Conservation (phyloP, 2,113 vertebrate species). For the Maccullochella peelii region DNA sequence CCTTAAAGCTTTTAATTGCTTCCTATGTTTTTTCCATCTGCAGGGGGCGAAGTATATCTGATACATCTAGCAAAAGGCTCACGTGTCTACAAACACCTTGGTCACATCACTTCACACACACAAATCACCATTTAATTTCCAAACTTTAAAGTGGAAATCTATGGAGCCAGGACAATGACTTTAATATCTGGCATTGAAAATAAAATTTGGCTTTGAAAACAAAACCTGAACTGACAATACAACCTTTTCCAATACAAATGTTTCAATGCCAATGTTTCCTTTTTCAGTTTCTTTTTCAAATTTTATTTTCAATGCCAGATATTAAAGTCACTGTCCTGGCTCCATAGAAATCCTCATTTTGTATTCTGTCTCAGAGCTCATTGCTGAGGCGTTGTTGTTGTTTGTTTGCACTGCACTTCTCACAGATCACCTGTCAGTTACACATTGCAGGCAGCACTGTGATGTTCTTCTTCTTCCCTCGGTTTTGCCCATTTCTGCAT, state of each 20-base stretch:
- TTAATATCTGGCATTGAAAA: too few species aligned
- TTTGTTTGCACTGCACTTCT: background rate
- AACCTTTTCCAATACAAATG: too few species aligned
- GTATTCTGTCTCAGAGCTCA: background rate
- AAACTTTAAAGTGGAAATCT: background rate
- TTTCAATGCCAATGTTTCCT: too few species aligned
- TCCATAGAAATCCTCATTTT: background rate
- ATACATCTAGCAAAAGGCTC: conserved; percentile 1
- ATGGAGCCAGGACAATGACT: too few species aligned
- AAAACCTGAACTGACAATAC: too few species aligned
- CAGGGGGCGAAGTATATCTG: conserved; percentile 48
- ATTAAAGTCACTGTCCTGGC: too few species aligned
- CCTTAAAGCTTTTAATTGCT: conserved; percentile 84
- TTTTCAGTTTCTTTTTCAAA: too few species aligned
- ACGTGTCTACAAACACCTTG: background rate
- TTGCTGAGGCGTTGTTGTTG: background rate
- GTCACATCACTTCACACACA: background rate
- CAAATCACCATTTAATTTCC: background rate
- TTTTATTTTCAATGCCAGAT: too few species aligned
- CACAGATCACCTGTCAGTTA: background rate
- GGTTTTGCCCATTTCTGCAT: background rate
- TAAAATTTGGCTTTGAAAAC: too few species aligned
- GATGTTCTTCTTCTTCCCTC: background rate
- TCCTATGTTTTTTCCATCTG: conserved; percentile 89
- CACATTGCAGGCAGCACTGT: background rate